These are phyloP conservation scores for Gerris lacustris DNA, from an alignment of 2,888 invertebrate genomes.

Conservation along the genomic window DNA sequence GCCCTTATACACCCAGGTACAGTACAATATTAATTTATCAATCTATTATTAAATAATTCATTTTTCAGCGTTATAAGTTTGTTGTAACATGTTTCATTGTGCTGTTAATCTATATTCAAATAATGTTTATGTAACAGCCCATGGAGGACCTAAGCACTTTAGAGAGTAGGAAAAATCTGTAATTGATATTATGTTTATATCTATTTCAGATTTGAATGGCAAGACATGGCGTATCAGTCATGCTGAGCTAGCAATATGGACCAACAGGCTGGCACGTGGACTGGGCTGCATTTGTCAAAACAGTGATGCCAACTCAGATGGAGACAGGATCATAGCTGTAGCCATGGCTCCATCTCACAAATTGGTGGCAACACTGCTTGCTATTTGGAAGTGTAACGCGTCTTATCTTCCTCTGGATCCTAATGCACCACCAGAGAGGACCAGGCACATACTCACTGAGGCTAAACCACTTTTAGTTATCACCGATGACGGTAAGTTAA, in stretches of 20 bases:
- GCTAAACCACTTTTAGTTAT: conserved; percentile 57
- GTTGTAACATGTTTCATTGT: too few species aligned
- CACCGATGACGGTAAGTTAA: conserved; percentile 44
- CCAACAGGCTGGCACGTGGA: neutral
- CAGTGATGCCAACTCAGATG: conserved; percentile 44
- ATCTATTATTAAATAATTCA: too few species aligned
- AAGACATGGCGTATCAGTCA: conserved; percentile 21
- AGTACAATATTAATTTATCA: neutral
- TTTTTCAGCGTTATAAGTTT: too few species aligned
- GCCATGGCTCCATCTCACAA: conserved; percentile 65
- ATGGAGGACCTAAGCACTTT: too few species aligned
- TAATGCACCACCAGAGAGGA: conserved; percentile 54
- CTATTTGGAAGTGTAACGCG: conserved; percentile 68
- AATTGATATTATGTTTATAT: neutral
- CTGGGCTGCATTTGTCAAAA: neutral
- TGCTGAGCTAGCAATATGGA: conserved; percentile 8
- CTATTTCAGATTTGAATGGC: neutral
- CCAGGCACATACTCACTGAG: conserved; percentile 63
- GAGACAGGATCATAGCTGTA: conserved; percentile 61
- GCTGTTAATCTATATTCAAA: too few species aligned
- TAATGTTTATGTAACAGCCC: too few species aligned
- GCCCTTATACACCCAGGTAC: conserved; percentile 48
- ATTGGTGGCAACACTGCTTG: conserved; percentile 53
- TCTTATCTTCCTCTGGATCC: conserved; percentile 75
- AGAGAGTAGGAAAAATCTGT: too few species aligned